These are phyloP conservation scores for Amblyopsis rosae DNA, from an alignment of 2,113 vertebrate genomes.

Conservation along the genomic window DNA sequence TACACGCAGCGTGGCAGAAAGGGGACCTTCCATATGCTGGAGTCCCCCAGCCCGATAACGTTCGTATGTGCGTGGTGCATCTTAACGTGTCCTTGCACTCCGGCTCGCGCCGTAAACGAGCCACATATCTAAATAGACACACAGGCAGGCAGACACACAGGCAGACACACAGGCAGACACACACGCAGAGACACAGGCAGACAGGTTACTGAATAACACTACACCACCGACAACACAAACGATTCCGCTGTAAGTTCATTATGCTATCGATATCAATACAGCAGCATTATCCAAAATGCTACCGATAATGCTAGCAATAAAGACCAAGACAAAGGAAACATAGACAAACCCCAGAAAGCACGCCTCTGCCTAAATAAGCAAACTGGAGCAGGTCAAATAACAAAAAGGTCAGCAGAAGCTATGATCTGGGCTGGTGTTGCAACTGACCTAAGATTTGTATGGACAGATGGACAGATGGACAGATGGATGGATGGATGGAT, in stretches of 20 bases:
- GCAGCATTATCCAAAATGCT: too few species aligned
- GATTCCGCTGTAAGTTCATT: neutral
- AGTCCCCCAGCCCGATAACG: conserved; percentile 88
- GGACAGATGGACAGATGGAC: neutral
- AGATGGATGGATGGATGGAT: neutral
- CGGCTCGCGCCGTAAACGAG: conserved; percentile 80
- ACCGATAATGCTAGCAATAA: too few species aligned
- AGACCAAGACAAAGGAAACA: neutral
- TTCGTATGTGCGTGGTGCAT: conserved; percentile 93
- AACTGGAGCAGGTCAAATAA: neutral
- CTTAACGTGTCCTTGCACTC: conserved; percentile 84
- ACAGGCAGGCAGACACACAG: conserved; percentile 21
- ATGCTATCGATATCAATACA: too few species aligned
- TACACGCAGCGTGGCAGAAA: conserved; percentile 83
- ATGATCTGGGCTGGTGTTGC: neutral
- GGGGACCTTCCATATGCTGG: conserved; percentile 89
- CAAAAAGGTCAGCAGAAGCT: neutral
- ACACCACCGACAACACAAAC: neutral
- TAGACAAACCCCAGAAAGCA: neutral
- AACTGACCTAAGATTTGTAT: neutral
- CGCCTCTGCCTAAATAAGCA: neutral
- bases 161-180: neutral
- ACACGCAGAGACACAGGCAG: neutral
- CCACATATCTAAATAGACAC: conserved; percentile 82
- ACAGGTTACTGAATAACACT: too few species aligned